Conservation (phyloP, 2,113 vertebrate species). For the Paralichthys olivaceus region DNA sequence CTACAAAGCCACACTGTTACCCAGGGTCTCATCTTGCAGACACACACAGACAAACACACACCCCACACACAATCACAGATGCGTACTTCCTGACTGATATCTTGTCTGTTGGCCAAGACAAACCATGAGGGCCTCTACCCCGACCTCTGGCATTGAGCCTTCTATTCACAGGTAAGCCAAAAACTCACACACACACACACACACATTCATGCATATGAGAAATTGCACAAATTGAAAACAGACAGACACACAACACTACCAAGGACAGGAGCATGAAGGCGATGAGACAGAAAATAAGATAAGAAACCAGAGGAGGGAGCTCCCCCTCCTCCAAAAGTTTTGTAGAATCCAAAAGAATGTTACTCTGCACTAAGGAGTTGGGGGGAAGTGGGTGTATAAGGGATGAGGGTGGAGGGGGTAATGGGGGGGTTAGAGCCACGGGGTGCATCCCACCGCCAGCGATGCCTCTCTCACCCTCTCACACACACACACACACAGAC, state of each 20-base stretch:
- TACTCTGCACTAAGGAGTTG: constrained; percentile 38
- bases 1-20: not conserved
- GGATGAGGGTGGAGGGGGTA: constrained; percentile 23
- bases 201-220: constrained; percentile 30
- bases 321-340: constrained; percentile 66
- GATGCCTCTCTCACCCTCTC: constrained; percentile 61
- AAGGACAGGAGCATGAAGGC: constrained; percentile 25
- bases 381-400: constrained; percentile 42
- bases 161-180: constrained; percentile 35
- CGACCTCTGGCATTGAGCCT: constrained; percentile 50
- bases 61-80: constrained; percentile 1
- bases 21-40: constrained; percentile 2
- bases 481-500: constrained; percentile 26
- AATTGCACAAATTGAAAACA: not conserved
- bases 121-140: constrained; percentile 52
- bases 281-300: constrained; percentile 39
- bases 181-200: constrained; percentile 1
- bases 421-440: constrained; percentile 45
- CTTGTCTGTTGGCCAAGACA: constrained; percentile 17
- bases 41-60: not conserved
- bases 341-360: constrained; percentile 62
- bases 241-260: constrained; percentile 13
- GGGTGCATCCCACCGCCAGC: constrained; percentile 73
- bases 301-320: constrained; percentile 42
- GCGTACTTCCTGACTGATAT: constrained; percentile 34